Conservation (phyloP, 1,140 invertebrate species). For the Ladona fulva region DNA sequence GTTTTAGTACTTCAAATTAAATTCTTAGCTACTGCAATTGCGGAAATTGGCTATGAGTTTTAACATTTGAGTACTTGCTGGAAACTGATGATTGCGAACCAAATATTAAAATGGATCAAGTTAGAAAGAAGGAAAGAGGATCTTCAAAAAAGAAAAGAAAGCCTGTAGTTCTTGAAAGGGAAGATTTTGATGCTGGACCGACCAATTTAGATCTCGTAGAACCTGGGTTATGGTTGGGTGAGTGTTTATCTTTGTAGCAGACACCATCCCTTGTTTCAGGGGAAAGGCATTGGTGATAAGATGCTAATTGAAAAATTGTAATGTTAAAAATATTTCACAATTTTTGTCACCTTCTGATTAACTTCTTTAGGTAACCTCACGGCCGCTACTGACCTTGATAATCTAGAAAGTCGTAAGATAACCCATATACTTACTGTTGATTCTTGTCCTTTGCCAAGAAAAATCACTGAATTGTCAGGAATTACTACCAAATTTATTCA, state of each 20-base stretch:
- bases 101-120: background rate
- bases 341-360: no score
- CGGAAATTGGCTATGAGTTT: no score
- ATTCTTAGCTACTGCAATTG: no score
- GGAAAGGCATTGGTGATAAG: no score
- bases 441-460: conserved; percentile 65
- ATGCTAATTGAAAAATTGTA: no score
- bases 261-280: background rate
- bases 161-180: conserved; percentile 29
- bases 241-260: conserved; percentile 21
- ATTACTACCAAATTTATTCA: conserved; percentile 66
- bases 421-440: conserved; percentile 72
- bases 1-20: no score
- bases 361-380: conserved; percentile 56
- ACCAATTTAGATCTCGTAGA: conserved; percentile 58
- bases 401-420: conserved; percentile 53
- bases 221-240: conserved; percentile 58
- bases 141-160: conserved; percentile 19
- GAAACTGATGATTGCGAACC: no score
- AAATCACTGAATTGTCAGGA: conserved; percentile 53
- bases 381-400: conserved; percentile 61
- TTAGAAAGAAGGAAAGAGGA: background rate
- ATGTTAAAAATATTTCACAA: no score
- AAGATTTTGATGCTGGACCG: conserved; percentile 53
- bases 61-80: no score